Base-by-base conservation (phyloP, 2,113 vertebrate species). In the Psilopogon haemacephalus region DNA sequence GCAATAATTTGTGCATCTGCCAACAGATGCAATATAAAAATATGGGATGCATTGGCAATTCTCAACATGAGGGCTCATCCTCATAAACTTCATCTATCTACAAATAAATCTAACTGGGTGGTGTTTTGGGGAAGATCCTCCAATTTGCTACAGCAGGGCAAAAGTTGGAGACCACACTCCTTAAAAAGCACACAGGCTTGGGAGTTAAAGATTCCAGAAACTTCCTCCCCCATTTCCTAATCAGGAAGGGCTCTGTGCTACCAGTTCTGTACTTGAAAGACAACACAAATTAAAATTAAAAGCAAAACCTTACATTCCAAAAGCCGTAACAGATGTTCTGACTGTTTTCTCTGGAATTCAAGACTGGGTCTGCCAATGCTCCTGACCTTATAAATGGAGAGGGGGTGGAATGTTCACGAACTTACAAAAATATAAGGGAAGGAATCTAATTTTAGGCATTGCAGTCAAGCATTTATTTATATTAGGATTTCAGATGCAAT, bases 361-460 rank as follows among this genome's bases (percentile, higher is more conserved):
- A 67, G 33, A 55, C 32, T 18, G 76, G 44, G 56, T 17, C 40
- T 88, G 85, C 85, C 71, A 89, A 21, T 0, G 0, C 60, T 89
- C 77, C 64, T 63, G 71, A 91, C 89, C 75, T 83, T 88, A 73
- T 16, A 93, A 82, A 87, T 1, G 5, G 26, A 93, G 59, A 72
- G 3, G 35, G 35, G 27, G 9, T 5, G 3, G 44, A 86, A 32
- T 11, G 7, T 40, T 77, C 59, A 6, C 11, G 27, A 94, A 79
- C 60, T 93, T 74, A 76, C 0, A 55, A 91, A 93, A 93, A 89
- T 16, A 65, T 13, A 24, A 17, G 14, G 26, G 74, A 90, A 15
- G 55, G 42, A 76, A 81, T 64, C 52, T 95, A 63, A 88, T 91
- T 94, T 80, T 73, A 94, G 88, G 68, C 32, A 52, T 9, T 77